Evolutionary conservation across 2,797 vertebrate species (phyloP), one percentile per base, ranked within the genome.

Genomic region (Bradypus variegatus): DNA sequence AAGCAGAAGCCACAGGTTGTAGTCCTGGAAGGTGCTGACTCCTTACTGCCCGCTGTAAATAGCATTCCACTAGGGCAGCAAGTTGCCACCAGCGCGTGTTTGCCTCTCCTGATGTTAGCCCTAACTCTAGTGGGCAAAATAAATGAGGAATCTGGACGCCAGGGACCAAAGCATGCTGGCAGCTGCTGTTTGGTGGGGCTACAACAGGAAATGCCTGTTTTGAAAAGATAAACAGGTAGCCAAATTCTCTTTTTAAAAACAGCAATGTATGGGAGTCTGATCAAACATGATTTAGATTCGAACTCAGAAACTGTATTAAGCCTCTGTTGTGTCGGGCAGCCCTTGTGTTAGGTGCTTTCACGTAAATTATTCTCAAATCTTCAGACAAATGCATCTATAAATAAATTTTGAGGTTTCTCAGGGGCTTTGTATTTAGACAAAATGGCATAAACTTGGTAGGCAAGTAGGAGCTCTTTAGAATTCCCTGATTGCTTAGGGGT

Each of bases 11-110:
- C 36, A 7, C n/a, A 29, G 41, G 65, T 12, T 5, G 13, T 4
- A 5, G 31, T 48, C 23, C 3, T 6, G 4, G 27, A 3, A 27
- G 62, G 76, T 18, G 9, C 33, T 19, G 69, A 10, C 50, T 15
- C 11, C 21, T 29, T 69, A 21, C 62, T 69, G 38, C 23, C 12
- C 80, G 29, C 48, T 33, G 69, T 14, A 25, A 38, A 29, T 25
- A 18, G 69, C 53, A 8, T 27, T 33, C 4, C 0, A 0, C 36
- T 15, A 33, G 1, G 18, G 72, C 5, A 0, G 4, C 6, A 2
- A 5, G 29, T 10, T 38, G 8, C 53, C 53, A 13, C 31, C 41
- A 21, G 36, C 1, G 29, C 13, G 7, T 3, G 1, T 58, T 29
- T n/a, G 65, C 41, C 53, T 67, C 65, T 18, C 48, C 14, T 8